These are phyloP conservation scores for Spodoptera frugiperda DNA, from an alignment of 1,140 invertebrate species.

Conservation along the genomic window DNA sequence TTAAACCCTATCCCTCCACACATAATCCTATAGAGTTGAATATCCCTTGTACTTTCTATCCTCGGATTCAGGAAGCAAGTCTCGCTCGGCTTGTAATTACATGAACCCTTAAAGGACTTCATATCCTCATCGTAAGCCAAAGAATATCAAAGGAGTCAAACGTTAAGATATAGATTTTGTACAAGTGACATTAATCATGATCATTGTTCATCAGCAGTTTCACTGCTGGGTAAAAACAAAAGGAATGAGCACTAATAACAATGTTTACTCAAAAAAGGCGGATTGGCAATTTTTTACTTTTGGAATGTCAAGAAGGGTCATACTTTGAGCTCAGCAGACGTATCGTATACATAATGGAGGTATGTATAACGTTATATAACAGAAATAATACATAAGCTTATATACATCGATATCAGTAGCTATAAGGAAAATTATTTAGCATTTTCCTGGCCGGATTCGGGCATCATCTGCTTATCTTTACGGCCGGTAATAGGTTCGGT, in stretches of 20 bases:
- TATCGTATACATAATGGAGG: not conserved
- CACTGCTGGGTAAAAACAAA: too few relatives aligned
- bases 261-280: too few relatives aligned
- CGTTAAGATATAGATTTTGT: too few relatives aligned
- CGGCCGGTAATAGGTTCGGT: not conserved
- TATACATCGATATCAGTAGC: too few relatives aligned
- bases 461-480: constrained; percentile 10
- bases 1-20: too few relatives aligned
- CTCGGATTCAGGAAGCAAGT: constrained; percentile 4
- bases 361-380: not conserved
- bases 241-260: too few relatives aligned
- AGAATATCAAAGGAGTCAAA: constrained; percentile 6
- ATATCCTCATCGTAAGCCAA: constrained; percentile 5
- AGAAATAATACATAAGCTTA: not conserved
- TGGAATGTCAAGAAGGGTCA: too few relatives aligned
- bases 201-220: too few relatives aligned
- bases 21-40: too few relatives aligned
- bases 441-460: not conserved
- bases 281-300: too few relatives aligned
- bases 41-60: not conserved
- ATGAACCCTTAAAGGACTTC: not conserved
- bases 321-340: too few relatives aligned
- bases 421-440: not conserved
- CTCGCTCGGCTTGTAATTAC: constrained; percentile 12
- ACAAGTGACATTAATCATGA: too few relatives aligned